phyloP scores from a whole-genome alignment of 2,888 invertebrate genomes.

The Mechanitis messenoides region DNA sequence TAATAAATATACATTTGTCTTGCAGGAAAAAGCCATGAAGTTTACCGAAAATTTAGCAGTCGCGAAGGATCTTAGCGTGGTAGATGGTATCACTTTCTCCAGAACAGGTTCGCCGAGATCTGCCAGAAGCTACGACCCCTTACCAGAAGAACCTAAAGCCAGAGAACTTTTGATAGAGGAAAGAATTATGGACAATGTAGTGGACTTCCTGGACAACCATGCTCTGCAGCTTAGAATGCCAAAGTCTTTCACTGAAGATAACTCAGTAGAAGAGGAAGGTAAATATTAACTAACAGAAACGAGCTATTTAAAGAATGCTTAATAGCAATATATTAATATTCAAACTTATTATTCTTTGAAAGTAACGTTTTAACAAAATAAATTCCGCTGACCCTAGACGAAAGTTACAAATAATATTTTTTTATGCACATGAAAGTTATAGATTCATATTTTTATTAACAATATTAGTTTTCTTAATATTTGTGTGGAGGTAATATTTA shows the following conservation, averaged over 20 bases:
- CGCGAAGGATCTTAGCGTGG: slow-evolving; percentile 59
- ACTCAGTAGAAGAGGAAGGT: slow-evolving; percentile 70
- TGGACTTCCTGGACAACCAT: slow-evolving; percentile 66
- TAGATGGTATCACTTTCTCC: slow-evolving; percentile 63
- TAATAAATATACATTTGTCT: slow-evolving; percentile 20
- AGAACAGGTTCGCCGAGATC: slow-evolving; percentile 63
- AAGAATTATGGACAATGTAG: slow-evolving; percentile 65
- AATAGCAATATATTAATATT: too few species aligned
- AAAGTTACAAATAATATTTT: too few species aligned
- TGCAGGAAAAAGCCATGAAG: slow-evolving; percentile 70
- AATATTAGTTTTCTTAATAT: too few species aligned
- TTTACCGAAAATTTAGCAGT: slow-evolving; percentile 65
- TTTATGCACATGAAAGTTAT: too few species aligned
- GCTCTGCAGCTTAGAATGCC: slow-evolving; percentile 68
- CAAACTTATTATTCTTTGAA: too few species aligned
- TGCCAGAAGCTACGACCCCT: slow-evolving; percentile 63
- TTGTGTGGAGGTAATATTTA: background rate
- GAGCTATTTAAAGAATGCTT: too few species aligned
- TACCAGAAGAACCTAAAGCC: slow-evolving; percentile 62
- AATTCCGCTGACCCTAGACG: too few species aligned
- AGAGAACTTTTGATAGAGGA: slow-evolving; percentile 65
- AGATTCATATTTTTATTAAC: too few species aligned
- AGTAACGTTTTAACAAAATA: too few species aligned
- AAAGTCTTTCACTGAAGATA: slow-evolving; percentile 63
- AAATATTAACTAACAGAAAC: slow-evolving; percentile 6